Conservation (phyloP, 2,888 invertebrate species). For the Maniola hyperantus region DNA sequence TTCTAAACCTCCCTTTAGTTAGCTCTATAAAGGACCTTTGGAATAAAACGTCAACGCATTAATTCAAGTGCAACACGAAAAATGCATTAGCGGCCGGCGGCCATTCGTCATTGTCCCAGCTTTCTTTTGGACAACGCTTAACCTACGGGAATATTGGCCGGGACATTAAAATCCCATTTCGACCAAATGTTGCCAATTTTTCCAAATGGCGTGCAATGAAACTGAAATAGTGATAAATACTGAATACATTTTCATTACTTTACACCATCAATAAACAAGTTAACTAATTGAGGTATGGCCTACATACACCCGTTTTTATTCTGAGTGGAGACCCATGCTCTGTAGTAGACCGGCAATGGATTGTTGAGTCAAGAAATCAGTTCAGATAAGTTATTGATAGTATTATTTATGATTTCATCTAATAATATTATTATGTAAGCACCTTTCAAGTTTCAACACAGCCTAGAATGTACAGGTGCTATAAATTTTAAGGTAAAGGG, state of each 20-base stretch:
- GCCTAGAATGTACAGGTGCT: no score
- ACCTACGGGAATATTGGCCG: constrained; percentile 38
- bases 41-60: constrained; percentile 63
- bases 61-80: constrained; percentile 82
- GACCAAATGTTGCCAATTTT: constrained; percentile 26
- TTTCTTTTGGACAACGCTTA: constrained; percentile 43
- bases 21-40: constrained; percentile 28
- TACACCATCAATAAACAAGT: no score
- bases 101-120: constrained; percentile 71
- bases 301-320: no score
- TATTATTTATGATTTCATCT: no score
- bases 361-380: no score
- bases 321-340: no score
- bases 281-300: no score
- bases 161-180: constrained; percentile 38
- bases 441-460: no score
- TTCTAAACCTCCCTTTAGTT: constrained; percentile 21
- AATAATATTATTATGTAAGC: no score
- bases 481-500: no score
- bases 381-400: no score
- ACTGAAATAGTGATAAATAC: constrained; percentile 11
- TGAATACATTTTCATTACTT: neutral
- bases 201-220: constrained; percentile 13
- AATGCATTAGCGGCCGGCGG: constrained; percentile 73
- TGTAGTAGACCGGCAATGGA: no score